Base-by-base conservation (phyloP, 2,113 vertebrate species). In the Serilophus lunatus region DNA sequence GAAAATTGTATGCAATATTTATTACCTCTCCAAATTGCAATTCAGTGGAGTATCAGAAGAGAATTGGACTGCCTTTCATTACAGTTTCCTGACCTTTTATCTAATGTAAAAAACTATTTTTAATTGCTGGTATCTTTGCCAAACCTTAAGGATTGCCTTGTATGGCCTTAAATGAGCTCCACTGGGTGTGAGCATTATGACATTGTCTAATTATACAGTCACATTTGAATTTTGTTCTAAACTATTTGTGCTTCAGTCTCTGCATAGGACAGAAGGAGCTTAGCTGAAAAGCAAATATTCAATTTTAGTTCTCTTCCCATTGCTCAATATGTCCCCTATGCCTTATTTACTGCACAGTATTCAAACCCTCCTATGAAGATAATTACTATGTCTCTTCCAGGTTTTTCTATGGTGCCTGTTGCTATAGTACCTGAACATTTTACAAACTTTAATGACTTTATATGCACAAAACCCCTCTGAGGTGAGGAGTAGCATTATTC, bases 1-100 rank as follows among this genome's bases (percentile, higher is more conserved):
- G 91, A 94, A 96, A 97, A 95, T 88, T 78, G 86, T 83, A 92
- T 95, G 91, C 91, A 94, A 93, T 96, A 96, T 96, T 95, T 96
- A 96, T 96, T 96, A 92, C 88, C 76, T 69, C 44, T 92, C 91
- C 86, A 91, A 95, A 94, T 54, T 94, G 92, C 82, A 88, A n/a
- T 95, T 97, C 88, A 88, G 71, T 88, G 64, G 80, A 93, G 68
- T 75, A 95, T 80, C 95, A 93, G 91, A 95, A 81, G 86, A 88
- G 94, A 93, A 94, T 92, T 10, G 4, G 50, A 56, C 88, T 92
- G 91, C 83, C 72, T 90, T 96, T 94, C 92, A 86, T 93, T 88
- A 91, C 51, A 66, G 91, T 81, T 93, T 95, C 64, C 95, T 97
- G 80, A 97, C 94, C 95, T 94, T 95, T 96, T 86, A 88, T 96